These are phyloP conservation scores for Sakesphorus luctuosus DNA, from an alignment of 2,113 vertebrate species.

Conservation along the genomic window DNA sequence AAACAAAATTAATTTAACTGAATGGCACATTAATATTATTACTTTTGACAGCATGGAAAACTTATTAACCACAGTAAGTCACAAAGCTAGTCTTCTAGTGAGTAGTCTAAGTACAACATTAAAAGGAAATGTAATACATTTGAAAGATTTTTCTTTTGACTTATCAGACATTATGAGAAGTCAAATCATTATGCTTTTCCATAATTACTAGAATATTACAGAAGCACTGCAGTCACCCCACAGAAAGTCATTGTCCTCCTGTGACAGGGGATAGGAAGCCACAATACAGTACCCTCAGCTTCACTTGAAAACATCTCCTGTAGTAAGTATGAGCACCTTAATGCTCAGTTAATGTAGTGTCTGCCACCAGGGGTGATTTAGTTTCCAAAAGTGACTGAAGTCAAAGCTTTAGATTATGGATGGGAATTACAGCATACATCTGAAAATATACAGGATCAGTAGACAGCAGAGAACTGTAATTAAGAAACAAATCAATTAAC, in stretches of 20 bases:
- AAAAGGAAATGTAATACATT: conserved; percentile 59
- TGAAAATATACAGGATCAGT: neutral
- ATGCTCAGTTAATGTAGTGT: neutral
- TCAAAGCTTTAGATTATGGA: neutral
- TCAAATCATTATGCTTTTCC: conserved; percentile 35
- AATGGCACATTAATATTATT: conserved; percentile 78
- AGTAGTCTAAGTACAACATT: conserved; percentile 27
- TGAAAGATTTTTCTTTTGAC: neutral
- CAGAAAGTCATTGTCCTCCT: conserved; percentile 32
- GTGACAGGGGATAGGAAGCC: neutral
- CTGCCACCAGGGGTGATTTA: neutral
- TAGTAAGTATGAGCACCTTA: neutral
- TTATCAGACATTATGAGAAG: conserved; percentile 41
- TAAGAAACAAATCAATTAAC: neutral
- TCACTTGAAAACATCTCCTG: neutral
- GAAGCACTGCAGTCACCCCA: neutral
- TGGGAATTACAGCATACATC: neutral
- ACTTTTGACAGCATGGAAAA: conserved; percentile 82
- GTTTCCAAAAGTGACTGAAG: neutral
- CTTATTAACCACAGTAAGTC: conserved; percentile 78
- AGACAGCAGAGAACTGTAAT: neutral
- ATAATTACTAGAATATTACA: conserved; percentile 49
- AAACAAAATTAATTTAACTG: conserved; percentile 83
- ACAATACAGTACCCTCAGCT: neutral
- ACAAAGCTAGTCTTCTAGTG: conserved; percentile 50